Evolutionary conservation across 2,888 invertebrate species (phyloP).

Genomic region (Pogonocherus hispidulus): DNA sequence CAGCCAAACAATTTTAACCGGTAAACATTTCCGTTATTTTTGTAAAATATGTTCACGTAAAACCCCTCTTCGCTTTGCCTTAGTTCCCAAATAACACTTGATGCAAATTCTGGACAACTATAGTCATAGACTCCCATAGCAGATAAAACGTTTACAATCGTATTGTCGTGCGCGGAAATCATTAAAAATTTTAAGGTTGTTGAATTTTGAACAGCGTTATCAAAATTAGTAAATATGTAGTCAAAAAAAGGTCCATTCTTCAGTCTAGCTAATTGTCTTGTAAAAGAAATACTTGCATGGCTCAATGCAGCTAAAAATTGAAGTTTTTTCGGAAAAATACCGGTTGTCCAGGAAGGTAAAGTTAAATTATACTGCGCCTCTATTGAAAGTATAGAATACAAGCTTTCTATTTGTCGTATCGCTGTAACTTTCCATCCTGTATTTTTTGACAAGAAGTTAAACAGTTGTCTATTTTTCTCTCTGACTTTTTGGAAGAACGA

Average conservation of each 20-base stretch:
- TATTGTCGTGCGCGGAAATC: constrained; percentile 82
- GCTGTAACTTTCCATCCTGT: constrained; percentile 74
- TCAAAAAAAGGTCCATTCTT: constrained; percentile 29
- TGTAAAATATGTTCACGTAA: constrained; percentile 18
- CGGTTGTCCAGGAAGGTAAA: constrained; percentile 50
- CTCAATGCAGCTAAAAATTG: constrained; percentile 53
- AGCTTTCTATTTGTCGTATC: constrained; percentile 72
- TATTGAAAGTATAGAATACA: constrained; percentile 79
- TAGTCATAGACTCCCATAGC: constrained; percentile 76
- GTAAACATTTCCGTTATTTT: neutral
- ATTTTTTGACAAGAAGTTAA: constrained; percentile 76
- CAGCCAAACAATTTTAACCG: neutral
- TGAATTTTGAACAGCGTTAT: constrained; percentile 6
- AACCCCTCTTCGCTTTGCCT: neutral
- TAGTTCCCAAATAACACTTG: constrained; percentile 79
- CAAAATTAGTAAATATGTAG: constrained; percentile 22
- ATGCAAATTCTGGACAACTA: constrained; percentile 76
- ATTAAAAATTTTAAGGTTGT: constrained; percentile 42
- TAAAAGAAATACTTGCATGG: constrained; percentile 68
- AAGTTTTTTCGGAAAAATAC: neutral
- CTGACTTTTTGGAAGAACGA: constrained; percentile 68
- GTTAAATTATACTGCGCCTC: constrained; percentile 75
- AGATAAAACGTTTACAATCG: constrained; percentile 78
- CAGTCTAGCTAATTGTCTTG: constrained; percentile 4
- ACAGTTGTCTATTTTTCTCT: constrained; percentile 74